Evolutionary conservation across 1,140 invertebrate species (phyloP), one percentile per base, ranked within the genome.

Genomic region (Piezodorus guildinii): DNA sequence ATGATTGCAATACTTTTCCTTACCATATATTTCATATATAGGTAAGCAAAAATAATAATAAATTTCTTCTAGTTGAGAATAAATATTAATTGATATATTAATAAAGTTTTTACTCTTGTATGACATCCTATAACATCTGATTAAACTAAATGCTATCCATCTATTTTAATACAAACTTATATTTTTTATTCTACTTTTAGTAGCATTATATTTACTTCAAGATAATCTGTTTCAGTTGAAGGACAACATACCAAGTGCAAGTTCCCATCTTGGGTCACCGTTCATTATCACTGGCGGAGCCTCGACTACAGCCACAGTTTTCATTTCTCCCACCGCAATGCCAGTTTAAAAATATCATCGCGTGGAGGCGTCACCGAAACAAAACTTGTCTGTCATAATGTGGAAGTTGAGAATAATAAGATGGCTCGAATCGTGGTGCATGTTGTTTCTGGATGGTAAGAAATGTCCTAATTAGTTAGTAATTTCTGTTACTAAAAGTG

Each of bases 261-360:
- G 70, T 90, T 87, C 74, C 87, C 87, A 0, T 72, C 74, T 25
- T 90, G 88, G 88, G 79, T 90, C 58, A 84, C 83, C 54, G 79
- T 81, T 16, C 84, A 87, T 66, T 81, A 83, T 65, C 88, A 86
- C 45, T 90, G 88, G 88, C 83, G 86, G 72, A 87, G 85, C 63
- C 76, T 90, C 63, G 87, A 90, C 72, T 81, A 86, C 65, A 79
- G 80, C 14, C 81, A 83, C 68, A 82, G 83, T 19, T 89, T 87
- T 73, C 83, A 82, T 62, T 87, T 88, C 71, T 84, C 85, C 58
- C 82, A 83, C 64, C 81, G 82, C 70, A 88, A 89, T 69, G 84
- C 85, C 0, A 85, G 85, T 0, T 76, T 90, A 4, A 39, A 84
- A 0, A 70, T 72, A n/a, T 65, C 72, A 27, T 67, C 65, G 3